A percentile compares a stretch with the other conserved stretches of the same genome.
phyloP scores from a whole-genome alignment of 1,140 invertebrate species.

The Drosophila arizonae region DNA sequence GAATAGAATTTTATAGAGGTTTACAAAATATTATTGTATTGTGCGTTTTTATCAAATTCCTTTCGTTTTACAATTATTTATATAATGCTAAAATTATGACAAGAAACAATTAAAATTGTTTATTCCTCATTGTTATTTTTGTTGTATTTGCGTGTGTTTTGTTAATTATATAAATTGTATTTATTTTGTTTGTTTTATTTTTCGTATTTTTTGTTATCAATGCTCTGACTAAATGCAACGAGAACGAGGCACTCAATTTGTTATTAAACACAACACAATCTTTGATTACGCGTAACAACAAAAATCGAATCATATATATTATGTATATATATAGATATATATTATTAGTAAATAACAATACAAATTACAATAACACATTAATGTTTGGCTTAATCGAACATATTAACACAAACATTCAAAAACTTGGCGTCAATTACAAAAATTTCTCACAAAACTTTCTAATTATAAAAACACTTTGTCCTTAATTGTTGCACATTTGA shows the following conservation, averaged over 20 bases:
- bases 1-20: slow-evolving; percentile 36
- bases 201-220: slow-evolving; percentile 51
- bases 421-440: slow-evolving; percentile 60
- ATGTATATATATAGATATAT: slow-evolving; percentile 48
- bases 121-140: slow-evolving; percentile 13
- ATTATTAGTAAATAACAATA: slow-evolving; percentile 81
- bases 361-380: slow-evolving; percentile 82
- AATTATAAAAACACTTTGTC: slow-evolving; percentile 56
- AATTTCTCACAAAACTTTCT: slow-evolving; percentile 43
- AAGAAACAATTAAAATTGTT: slow-evolving; percentile 25
- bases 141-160: slow-evolving; percentile 21
- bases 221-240: slow-evolving; percentile 54
- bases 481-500: slow-evolving; percentile 63
- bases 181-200: slow-evolving; percentile 16
- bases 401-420: slow-evolving; percentile 58
- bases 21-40: slow-evolving; percentile 58
- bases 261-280: slow-evolving; percentile 54
- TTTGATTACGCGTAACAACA: slow-evolving; percentile 49
- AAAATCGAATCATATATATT: slow-evolving; percentile 59
- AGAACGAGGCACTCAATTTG: slow-evolving; percentile 77
- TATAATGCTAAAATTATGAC: slow-evolving; percentile 31
- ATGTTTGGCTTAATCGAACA: slow-evolving; percentile 74
- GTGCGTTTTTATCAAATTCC: slow-evolving; percentile 55
- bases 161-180: neutral
- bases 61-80: slow-evolving; percentile 30